Evolutionary conservation across 1,140 invertebrate species (phyloP).

Genomic region (Coptotermes formosanus): DNA sequence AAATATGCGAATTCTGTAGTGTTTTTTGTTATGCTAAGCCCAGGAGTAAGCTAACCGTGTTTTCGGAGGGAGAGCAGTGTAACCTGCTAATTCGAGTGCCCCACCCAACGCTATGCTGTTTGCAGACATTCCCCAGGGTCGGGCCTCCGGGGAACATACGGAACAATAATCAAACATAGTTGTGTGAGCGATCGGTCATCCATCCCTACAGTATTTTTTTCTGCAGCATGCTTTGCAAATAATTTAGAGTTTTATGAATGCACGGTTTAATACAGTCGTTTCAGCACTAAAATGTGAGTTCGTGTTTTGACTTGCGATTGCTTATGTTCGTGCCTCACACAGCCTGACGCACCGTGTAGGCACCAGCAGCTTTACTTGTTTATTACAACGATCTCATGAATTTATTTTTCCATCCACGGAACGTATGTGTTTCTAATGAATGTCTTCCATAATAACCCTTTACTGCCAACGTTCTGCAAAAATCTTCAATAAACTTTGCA

Average conservation of each 20-base stretch:
- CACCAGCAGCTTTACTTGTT: too few species aligned
- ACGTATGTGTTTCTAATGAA: too few species aligned
- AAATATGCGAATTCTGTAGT: background rate
- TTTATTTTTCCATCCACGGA: too few species aligned
- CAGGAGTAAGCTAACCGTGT: background rate
- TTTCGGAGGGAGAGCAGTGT: background rate
- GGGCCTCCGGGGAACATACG: background rate
- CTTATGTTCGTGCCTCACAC: too few species aligned
- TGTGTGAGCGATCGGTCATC: background rate
- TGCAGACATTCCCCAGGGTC: background rate
- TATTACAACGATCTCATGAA: too few species aligned
- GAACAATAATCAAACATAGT: background rate
- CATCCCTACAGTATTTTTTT: background rate
- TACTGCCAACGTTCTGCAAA: too few species aligned
- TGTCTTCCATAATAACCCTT: too few species aligned
- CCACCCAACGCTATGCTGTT: background rate
- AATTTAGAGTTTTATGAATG: background rate
- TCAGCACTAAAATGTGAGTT: background rate
- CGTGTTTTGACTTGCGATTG: too few species aligned
- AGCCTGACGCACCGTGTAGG: too few species aligned
- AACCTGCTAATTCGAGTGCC: constrained; percentile 5
- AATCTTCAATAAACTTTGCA: too few species aligned
- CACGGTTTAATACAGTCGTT: background rate
- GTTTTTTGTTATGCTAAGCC: background rate
- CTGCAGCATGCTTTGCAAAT: background rate